Evolutionary conservation across 2,797 vertebrate species (phyloP), one percentile per base, ranked within the genome.

Genomic region (Neosalanx taihuensis): DNA sequence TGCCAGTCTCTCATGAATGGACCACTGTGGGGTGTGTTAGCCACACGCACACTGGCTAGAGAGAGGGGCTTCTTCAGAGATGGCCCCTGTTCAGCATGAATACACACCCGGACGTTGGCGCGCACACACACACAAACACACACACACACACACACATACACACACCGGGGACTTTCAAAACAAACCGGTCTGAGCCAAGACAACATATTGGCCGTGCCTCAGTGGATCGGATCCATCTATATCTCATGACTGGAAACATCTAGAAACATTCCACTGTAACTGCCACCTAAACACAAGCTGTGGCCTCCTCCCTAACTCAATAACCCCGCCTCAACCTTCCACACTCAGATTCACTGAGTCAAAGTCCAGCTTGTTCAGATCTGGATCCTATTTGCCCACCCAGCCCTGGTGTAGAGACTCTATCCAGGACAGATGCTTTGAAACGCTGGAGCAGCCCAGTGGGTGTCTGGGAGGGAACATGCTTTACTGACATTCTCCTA

Each of bases 1-100:
- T 91, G 90, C 90, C 90, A 92, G 88, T 83, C 84, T 71, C 84
- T 85, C 33, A 89, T 92, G 88, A 92, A 92, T 89, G 85, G 84
- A 79, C 81, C 86, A 72, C 88, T 92, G 87, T 92, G 89, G 67
- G 69, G 76, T 62, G 67, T 75, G 67, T 72, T 76, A 35, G 23
- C 56, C 35, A 61, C 68, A 60, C 6, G 31, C 53, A 33, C 3
- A 20, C 18, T 5, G 51, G 51, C 4, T 56, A 56, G 51, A 56
- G 51, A 56, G 15, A 35, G 31, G 31, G 58, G 23, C 58, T 60
- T 60, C 58, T 60, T 60, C 58, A 60, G 58, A 60, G 20, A 60
- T 60, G 58, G 58, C 58, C 58, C 58, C 58, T 10, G 9, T 23
- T 60, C 58, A 13, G 23, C 53, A 60, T 3, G 51, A 33, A 23